Evolutionary conservation across 2,888 invertebrate species (phyloP), one percentile per base, ranked within the genome.

Genomic region (Bembecia ichneumoniformis): DNA sequence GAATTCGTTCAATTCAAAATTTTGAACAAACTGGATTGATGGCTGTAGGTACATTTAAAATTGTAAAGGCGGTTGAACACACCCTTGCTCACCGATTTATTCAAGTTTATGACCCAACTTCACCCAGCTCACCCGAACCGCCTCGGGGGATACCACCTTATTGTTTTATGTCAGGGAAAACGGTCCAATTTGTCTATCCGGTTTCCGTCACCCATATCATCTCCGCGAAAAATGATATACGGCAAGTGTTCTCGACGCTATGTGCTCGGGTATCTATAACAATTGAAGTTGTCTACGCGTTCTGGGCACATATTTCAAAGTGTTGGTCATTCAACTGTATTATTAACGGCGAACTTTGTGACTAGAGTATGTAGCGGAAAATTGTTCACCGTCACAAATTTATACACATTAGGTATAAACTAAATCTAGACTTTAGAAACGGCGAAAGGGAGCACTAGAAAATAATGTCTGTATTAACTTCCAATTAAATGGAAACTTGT

Each of bases 161-260:
- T 75, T 77, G 73, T 77, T 71, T 75, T 67, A 69, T 66, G 73
- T 70, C 64, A 58, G 58, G 62, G 65, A 58, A 66, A 74, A 65
- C 62, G 57, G 64, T 56, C 65, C 76, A 75, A 80, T 78, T 79
- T 77, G 72, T 71, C 70, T 63, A 60, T 62, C 60, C 66, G 65
- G 58, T 59, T 62, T 55, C 64, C 68, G 71, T 72, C 71, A 67
- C 64, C 69, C 71, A 68, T 70, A 74, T 73, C 76, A 68, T 76
- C 70, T 66, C 57, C 58, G 60, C 60, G 58, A 59, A 56, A 64
- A 64, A 72, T 67, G 71, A 66, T 62, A 61, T 62, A 40, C 14
- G 40, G 14, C 13, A 40, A 40, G 11, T 40, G 7, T 40, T 40
- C 40, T 13, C 14, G 5, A 14, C 40, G 40, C 40, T n/a, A 40